Base-by-base conservation (phyloP, 2,888 invertebrate genomes). In the Lasioglossum lativentre region DNA sequence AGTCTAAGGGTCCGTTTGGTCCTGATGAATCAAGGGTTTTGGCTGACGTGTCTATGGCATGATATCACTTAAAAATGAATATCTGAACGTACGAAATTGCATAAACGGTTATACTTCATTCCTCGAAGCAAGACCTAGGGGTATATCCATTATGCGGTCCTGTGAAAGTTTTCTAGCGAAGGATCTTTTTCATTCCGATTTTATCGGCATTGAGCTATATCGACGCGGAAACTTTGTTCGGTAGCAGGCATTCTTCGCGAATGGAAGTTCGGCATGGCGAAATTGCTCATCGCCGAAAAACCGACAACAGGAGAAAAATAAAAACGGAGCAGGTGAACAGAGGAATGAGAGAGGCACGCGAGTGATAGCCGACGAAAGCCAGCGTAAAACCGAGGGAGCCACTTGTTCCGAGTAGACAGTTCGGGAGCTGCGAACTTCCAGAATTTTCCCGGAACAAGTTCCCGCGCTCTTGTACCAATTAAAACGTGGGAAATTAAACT, bases 401-500 rank as follows among this genome's bases (percentile, higher is more conserved):
- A 80, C 80, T 86, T 75, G 75, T 72, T 56, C 30, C 75, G 27
- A 45, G 77, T 71, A 86, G 86, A 84, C 80, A 84, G 71, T 75
- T 83, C 75, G 78, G 56, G 75, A 75, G n/a, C 74, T 78, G 56
- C 68, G 45, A 82, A 86, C 81, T 82, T 82, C 34, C 66, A 79
- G 75, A 82, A 85, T 82, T 81, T 16, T 85, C n/a, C 76, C 63
- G 40, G 79, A 74, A 79, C 73, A 77, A 70, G 68, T 34, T 75
- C 84, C 63, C 30, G 70, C n/a, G 78, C 75, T 68, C 75, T 80
- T 85, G 75, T 81, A 75, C 80, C 84, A 80, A 85, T 82, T 85
- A 81, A 82, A 79, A 74, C 76, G 68, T 63, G 73, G 81, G 75
- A 86, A 86, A 85, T 86, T 86, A 86, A 85, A 86, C 81, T 85